Conservation (phyloP, 2,113 vertebrate species). For the Corythornis madagascariensis region DNA sequence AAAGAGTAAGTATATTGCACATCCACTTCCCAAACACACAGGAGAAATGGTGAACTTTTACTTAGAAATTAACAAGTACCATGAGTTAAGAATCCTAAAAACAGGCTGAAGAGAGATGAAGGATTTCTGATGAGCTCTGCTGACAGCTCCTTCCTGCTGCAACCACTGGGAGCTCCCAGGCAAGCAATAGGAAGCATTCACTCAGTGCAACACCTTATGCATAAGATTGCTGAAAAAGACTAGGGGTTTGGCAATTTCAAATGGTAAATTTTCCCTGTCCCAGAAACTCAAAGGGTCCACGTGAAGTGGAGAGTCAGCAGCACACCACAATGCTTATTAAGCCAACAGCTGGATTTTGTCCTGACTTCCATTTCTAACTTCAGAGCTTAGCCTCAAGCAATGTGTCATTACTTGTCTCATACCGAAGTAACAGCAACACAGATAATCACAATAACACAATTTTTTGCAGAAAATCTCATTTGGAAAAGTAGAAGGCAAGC, state of each 20-base stretch:
- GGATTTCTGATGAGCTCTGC: neutral
- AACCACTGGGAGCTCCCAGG: neutral
- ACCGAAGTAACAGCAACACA: neutral
- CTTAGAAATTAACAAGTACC: neutral
- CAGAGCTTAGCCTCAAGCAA: constrained; percentile 4
- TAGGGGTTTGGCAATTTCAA: neutral
- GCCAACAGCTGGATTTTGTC: neutral
- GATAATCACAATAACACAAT: neutral
- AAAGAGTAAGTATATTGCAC: neutral
- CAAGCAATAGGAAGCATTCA: neutral
- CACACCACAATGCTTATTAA: neutral
- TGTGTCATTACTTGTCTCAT: neutral
- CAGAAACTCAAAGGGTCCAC: neutral
- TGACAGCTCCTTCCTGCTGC: neutral
- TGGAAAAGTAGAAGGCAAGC: neutral
- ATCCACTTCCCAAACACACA: neutral
- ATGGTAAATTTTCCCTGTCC: neutral
- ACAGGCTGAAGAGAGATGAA: neutral
- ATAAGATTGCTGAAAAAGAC: neutral
- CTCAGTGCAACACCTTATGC: neutral
- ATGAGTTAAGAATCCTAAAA: neutral
- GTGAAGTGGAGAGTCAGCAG: neutral
- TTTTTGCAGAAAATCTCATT: constrained; percentile 31
- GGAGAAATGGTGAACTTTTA: neutral
- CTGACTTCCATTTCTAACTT: neutral